Evolutionary conservation across 2,113 vertebrate species (phyloP).

Genomic region (Camelus dromedarius): DNA sequence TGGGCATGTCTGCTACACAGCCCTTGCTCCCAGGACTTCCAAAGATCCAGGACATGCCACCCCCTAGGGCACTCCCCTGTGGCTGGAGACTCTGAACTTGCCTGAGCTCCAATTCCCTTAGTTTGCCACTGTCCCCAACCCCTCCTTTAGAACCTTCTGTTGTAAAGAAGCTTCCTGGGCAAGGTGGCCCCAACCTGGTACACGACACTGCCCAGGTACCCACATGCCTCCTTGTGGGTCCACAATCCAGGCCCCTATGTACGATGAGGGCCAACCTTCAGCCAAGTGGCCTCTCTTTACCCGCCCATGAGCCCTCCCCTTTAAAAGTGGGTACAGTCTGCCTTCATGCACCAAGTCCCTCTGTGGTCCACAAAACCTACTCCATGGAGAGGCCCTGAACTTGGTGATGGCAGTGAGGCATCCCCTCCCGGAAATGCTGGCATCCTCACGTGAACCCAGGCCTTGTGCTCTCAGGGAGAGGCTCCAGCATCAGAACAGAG

Average conservation of each 20-base stretch:
- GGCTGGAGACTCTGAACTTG: background rate
- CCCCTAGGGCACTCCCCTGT: background rate
- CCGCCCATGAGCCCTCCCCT: background rate
- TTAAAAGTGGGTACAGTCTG: background rate
- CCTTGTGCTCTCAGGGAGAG: background rate
- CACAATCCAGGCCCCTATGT: background rate
- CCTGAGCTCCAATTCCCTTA: background rate
- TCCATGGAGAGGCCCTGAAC: background rate
- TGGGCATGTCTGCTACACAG: background rate
- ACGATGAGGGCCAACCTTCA: background rate
- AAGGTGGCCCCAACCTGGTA: background rate
- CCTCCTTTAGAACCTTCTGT: background rate
- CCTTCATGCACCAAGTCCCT: background rate
- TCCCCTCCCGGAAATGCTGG: rapidly evolving
- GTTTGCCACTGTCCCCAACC: background rate
- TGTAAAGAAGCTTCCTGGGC: background rate
- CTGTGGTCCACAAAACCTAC: background rate
- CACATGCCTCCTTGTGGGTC: no score
- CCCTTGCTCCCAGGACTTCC: background rate
- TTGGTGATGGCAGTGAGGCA: background rate
- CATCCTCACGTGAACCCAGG: background rate
- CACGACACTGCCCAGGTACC: background rate
- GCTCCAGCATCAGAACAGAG: background rate
- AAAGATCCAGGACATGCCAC: background rate
- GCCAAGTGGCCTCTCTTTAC: background rate